Evolutionary conservation across 1,140 invertebrate species (phyloP).

Genomic region (Mya arenaria): DNA sequence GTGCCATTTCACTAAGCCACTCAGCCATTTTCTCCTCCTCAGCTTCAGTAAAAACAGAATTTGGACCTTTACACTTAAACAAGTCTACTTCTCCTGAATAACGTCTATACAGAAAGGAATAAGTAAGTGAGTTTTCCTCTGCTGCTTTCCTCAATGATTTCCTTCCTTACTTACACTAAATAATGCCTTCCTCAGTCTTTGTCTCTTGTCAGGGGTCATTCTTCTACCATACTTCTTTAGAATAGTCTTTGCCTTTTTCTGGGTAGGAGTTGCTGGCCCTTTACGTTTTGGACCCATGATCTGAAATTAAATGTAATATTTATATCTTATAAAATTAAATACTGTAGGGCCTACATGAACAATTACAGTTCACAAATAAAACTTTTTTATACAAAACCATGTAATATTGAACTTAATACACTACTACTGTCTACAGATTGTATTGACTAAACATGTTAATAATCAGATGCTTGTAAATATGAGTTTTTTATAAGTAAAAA

Average conservation of each 20-base stretch:
- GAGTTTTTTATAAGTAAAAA: no score
- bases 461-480: no score
- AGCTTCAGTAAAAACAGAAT: conserved; percentile 36
- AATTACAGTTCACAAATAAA: no score
- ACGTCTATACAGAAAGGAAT: conserved; percentile 13
- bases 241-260: conserved; percentile 9
- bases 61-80: conserved; percentile 49
- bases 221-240: conserved; percentile 1
- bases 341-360: no score
- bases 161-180: conserved; percentile 9
- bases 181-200: neutral
- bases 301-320: no score
- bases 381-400: no score
- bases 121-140: neutral
- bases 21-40: conserved; percentile 54
- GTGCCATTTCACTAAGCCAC: conserved; percentile 51
- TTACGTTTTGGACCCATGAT: no score
- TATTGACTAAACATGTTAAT: no score
- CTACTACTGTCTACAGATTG: no score
- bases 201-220: conserved; percentile 5
- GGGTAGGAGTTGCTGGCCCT: no score
- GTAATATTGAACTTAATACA: no score
- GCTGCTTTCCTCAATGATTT: conserved; percentile 4
- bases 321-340: no score
- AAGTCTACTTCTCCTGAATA: conserved; percentile 17